Evolutionary conservation across 1,140 invertebrate genomes (phyloP), one percentile per base, ranked within the genome.

Genomic region (Papilio glaucus): DNA sequence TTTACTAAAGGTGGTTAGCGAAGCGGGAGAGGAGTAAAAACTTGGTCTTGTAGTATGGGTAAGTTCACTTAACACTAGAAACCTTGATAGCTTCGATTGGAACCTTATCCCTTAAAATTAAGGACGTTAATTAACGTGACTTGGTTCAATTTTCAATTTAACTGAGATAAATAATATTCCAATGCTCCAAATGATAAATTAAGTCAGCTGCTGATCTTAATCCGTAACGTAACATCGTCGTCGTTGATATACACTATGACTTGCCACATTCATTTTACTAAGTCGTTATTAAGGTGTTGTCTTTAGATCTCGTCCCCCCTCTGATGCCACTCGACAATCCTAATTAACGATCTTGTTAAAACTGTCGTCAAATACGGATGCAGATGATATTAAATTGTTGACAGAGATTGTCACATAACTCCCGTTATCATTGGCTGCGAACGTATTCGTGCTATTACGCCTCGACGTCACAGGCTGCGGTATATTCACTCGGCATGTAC

Each of bases 321-420:
- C 29, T 33, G 29, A 6, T 33, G n/a, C 15, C 42, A 7, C 1
- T n/a, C 41, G 41, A n/a, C 3, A 13, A 3, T 45, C 39, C 39
- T 41, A 45, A 45, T 45, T 45, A 45, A 45, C n/a, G 13, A 45
- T 15, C 42, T 45, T 45, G 42, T 45, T 45, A 45, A 45, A 13
- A 15, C 42, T 4, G 13, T 13, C n/a, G n/a, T 15, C 42, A 45
- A 45, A 45, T 33, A 33, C 15, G 42, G 42, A 15, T 42, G 1
- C 41, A n/a, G 41, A n/a, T 33, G 29, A 18, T 45, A 45, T 45
- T 45, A 18, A 45, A 45, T 45, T 45, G 42, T 45, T 45, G 15
- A n/a, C 39, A 41, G 15, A 45, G 42, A 45, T 15, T 18, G 42
- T 45, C 1, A n/a, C 42, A 15, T 45, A n/a, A n/a, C n/a, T 5